Conservation (phyloP, 2,113 vertebrate species). For the Vimba vimba region DNA sequence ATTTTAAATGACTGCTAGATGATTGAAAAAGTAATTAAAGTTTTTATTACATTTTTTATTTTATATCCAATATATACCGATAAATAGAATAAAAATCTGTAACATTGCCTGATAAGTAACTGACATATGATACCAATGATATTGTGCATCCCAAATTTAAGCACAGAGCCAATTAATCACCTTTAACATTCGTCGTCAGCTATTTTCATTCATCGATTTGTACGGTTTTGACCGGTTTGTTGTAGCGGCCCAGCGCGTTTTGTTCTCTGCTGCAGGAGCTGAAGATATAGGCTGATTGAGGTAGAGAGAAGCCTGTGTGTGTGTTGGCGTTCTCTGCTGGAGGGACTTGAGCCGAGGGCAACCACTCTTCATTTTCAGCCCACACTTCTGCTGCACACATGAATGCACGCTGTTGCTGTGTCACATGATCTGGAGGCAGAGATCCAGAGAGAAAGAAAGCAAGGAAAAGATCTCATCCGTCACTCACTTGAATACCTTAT, state of each 20-base stretch:
- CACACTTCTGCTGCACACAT: slow-evolving; percentile 57
- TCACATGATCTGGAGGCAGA: slow-evolving; percentile 57
- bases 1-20: too few relatives aligned
- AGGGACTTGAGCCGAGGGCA: slow-evolving; percentile 49
- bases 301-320: slow-evolving; percentile 12
- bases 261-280: slow-evolving; percentile 24
- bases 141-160: not conserved
- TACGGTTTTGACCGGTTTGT: not conserved
- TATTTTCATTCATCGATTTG: slow-evolving; percentile 29
- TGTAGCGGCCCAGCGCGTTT: not conserved
- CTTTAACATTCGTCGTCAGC: not conserved
- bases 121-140: not conserved
- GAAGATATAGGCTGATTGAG: slow-evolving; percentile 27
- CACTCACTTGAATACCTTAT: slow-evolving; percentile 3
- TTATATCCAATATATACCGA: not conserved
- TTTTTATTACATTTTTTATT: not conserved
- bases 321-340: slow-evolving; percentile 56
- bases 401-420: slow-evolving; percentile 56
- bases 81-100: not conserved
- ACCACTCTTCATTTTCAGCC: slow-evolving; percentile 53
- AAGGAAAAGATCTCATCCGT: slow-evolving; percentile 17
- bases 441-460: slow-evolving; percentile 20
- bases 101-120: not conserved
- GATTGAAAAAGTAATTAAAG: too few relatives aligned
- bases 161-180: not conserved